Conservation (phyloP, 2,888 invertebrate genomes). For the Epiblema foenella region DNA sequence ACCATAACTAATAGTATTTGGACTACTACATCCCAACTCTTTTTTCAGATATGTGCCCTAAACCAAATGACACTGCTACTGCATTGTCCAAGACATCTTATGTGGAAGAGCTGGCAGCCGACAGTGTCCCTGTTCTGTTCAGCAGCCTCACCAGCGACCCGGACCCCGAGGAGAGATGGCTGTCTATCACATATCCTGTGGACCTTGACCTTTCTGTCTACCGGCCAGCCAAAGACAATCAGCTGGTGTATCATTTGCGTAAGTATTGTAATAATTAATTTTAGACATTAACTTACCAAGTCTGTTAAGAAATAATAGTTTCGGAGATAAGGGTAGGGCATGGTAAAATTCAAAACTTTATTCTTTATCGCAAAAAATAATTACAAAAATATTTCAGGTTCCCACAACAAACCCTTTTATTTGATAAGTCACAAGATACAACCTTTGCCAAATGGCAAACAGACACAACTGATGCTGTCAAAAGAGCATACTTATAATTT, state of each 20-base stretch:
- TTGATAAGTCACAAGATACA: too few species aligned
- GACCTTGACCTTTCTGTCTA: slow-evolving; percentile 89
- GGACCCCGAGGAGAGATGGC: slow-evolving; percentile 92
- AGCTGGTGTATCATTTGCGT: slow-evolving; percentile 90
- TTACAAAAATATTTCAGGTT: too few species aligned
- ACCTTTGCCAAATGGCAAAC: too few species aligned
- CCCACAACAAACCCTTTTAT: too few species aligned
- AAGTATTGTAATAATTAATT: slow-evolving; percentile 64
- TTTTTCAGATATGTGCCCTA: slow-evolving; percentile 94
- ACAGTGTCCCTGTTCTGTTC: slow-evolving; percentile 93
- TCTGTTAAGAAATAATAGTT: too few species aligned
- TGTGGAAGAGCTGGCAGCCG: slow-evolving; percentile 91
- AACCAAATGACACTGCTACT: slow-evolving; percentile 91
- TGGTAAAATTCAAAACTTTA: too few species aligned
- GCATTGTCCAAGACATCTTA: slow-evolving; percentile 91
- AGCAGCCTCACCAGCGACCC: slow-evolving; percentile 91
- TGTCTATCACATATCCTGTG: slow-evolving; percentile 92
- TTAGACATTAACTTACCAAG: neutral
- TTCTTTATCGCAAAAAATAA: too few species aligned
- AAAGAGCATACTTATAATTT: too few species aligned
- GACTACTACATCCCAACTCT: slow-evolving; percentile 31
- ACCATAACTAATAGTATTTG: too few species aligned
- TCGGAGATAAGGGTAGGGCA: too few species aligned
- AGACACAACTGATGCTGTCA: too few species aligned
- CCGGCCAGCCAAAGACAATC: slow-evolving; percentile 87